A percentile compares a stretch with the other conserved stretches of the same genome.
Conservation (phyloP, 1,140 invertebrate species). For the Ganaspis sp. region DNA sequence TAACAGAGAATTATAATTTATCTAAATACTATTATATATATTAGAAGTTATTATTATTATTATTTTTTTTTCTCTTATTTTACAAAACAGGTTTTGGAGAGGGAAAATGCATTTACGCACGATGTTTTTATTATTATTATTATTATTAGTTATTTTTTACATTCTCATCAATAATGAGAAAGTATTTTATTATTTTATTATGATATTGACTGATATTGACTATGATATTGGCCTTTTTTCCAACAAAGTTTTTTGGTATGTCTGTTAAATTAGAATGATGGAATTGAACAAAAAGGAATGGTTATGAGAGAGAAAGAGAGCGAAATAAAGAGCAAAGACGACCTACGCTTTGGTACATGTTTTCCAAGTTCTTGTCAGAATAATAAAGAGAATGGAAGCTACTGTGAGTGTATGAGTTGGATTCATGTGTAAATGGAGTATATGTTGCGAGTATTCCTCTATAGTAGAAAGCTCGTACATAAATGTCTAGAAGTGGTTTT, state of each 20-base stretch:
- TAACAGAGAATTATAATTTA: too few relatives aligned
- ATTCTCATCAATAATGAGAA: too few relatives aligned
- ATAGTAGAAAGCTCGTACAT: slow-evolving; percentile 5
- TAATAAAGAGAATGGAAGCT: slow-evolving; percentile 26
- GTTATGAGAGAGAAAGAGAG: background rate
- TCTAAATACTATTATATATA: too few relatives aligned
- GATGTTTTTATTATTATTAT: too few relatives aligned
- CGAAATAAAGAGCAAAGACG: slow-evolving; percentile 19
- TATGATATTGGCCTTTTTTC: too few relatives aligned
- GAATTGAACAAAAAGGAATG: background rate
- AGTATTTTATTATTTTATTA: too few relatives aligned
- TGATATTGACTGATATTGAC: too few relatives aligned
- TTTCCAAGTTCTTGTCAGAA: slow-evolving; percentile 26
- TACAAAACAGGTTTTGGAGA: too few relatives aligned
- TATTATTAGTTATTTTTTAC: too few relatives aligned
- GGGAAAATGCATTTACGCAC: too few relatives aligned
- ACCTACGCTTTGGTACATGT: slow-evolving; percentile 18
- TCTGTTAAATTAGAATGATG: background rate
- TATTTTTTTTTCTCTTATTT: too few relatives aligned
- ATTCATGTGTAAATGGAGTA: background rate
- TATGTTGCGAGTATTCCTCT: background rate
- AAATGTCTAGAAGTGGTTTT: slow-evolving; percentile 22
- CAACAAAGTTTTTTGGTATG: background rate
- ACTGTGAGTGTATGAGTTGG: background rate
- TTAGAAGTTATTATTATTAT: too few relatives aligned